phyloP scores from a whole-genome alignment of 2,888 invertebrate genomes.

The Rhodophaea formosa region DNA sequence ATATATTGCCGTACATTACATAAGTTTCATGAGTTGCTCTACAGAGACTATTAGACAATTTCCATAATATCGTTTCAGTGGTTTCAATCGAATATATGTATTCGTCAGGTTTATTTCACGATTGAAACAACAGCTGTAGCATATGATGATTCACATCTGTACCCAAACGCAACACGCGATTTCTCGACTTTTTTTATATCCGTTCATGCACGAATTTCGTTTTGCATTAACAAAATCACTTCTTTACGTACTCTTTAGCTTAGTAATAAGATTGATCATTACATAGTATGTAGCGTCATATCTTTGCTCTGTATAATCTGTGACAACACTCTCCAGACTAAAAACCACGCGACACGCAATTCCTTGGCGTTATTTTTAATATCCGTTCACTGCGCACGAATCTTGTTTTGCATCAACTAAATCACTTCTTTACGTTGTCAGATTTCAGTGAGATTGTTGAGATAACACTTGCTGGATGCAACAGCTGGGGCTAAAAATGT shows the following conservation, averaged over 20 bases:
- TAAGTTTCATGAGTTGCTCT: too few relatives aligned
- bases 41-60: too few relatives aligned
- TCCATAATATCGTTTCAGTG: too few relatives aligned
- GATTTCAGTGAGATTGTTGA: too few relatives aligned
- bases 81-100: too few relatives aligned
- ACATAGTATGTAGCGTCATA: not conserved
- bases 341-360: not conserved
- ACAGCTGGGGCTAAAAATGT: too few relatives aligned
- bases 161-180: constrained; percentile 1
- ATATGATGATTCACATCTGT: too few relatives aligned
- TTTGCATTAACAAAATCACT: not conserved
- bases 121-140: too few relatives aligned
- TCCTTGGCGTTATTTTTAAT: constrained; percentile 4
- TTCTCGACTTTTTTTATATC: constrained; percentile 1
- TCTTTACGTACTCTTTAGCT: not conserved
- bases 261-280: too few relatives aligned
- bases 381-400: constrained; percentile 6
- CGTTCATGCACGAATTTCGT: not conserved
- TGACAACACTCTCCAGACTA: not conserved
- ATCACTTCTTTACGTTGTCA: not conserved
- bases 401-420: constrained; percentile 6
- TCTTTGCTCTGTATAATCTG: not conserved
- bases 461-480: too few relatives aligned
- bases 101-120: too few relatives aligned
- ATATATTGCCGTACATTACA: too few relatives aligned